These are phyloP conservation scores for Chorisops tibialis DNA, from an alignment of 2,888 invertebrate species.

Conservation along the genomic window DNA sequence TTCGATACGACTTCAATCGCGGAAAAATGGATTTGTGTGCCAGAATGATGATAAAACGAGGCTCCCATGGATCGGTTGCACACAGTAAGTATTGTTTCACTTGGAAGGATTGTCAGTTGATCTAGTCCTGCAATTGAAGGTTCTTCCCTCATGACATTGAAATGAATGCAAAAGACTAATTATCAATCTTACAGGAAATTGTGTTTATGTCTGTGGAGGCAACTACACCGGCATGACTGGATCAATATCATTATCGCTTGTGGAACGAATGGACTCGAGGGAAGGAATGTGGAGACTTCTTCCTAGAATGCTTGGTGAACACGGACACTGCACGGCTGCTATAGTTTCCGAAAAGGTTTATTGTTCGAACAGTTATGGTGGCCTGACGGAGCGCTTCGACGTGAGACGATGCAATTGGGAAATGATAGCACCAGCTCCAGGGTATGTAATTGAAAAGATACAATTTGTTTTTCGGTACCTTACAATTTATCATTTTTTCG, in stretches of 20 bases:
- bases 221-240: not conserved
- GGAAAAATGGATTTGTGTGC: not conserved
- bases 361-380: conserved; percentile 13
- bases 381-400: conserved; percentile 16
- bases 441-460: not conserved
- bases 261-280: conserved; percentile 9
- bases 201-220: conserved; percentile 13
- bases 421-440: conserved; percentile 1
- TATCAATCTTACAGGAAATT: conserved; percentile 1
- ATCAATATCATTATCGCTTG: not conserved
- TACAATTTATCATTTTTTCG: not conserved
- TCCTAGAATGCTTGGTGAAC: not conserved
- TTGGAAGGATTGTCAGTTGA: no score
- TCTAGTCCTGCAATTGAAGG: no score
- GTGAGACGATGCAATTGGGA: conserved; percentile 11
- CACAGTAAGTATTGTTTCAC: conserved; percentile 16
- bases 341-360: not conserved
- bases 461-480: no score
- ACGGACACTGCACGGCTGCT: conserved; percentile 6
- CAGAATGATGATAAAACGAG: conserved; percentile 7
- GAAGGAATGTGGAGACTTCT: conserved; percentile 16
- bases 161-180: no score
- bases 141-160: no score
- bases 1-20: conserved; percentile 7
- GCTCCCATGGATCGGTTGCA: not conserved